phyloP scores from a whole-genome alignment of 2,113 vertebrate species.

The Dipodomys ordii region DNA sequence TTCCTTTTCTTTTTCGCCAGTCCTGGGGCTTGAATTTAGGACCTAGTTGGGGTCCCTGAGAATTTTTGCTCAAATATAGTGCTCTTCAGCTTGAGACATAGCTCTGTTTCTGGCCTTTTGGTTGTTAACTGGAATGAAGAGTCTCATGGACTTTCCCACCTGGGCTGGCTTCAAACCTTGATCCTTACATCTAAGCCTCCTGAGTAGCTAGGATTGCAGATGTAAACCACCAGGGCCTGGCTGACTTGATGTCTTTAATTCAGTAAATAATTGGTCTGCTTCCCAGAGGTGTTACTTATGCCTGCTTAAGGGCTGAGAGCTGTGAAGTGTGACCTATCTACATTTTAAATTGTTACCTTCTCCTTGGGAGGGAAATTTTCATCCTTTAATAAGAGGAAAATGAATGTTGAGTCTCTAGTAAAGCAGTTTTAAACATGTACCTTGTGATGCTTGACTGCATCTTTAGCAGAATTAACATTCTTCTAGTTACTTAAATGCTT shows the following conservation, averaged over 20 bases:
- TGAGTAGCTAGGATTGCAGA: too few species aligned
- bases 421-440: conserved; percentile 89
- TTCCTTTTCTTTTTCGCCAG: too few species aligned
- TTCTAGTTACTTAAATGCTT: conserved; percentile 86
- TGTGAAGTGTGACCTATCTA: conserved; percentile 86
- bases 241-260: conserved; percentile 68
- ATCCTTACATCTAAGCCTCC: too few species aligned
- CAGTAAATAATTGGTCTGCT: conserved; percentile 84
- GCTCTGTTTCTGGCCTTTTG: too few species aligned
- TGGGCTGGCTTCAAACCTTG: too few species aligned
- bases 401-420: conserved; percentile 90
- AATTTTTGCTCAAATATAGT: too few species aligned
- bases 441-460: conserved; percentile 89
- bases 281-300: conserved; percentile 79
- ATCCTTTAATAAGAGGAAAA: conserved; percentile 92
- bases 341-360: conserved; percentile 89
- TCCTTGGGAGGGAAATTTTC: conserved; percentile 87
- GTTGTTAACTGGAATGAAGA: too few species aligned
- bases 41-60: too few species aligned
- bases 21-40: too few species aligned
- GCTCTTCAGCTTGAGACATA: too few species aligned
- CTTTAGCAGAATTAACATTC: conserved; percentile 89
- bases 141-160: too few species aligned
- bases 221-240: too few species aligned
- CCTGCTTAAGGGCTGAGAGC: conserved; percentile 80